Conservation (phyloP, 2,113 vertebrate genomes). For the Porphyrio hochstetteri region DNA sequence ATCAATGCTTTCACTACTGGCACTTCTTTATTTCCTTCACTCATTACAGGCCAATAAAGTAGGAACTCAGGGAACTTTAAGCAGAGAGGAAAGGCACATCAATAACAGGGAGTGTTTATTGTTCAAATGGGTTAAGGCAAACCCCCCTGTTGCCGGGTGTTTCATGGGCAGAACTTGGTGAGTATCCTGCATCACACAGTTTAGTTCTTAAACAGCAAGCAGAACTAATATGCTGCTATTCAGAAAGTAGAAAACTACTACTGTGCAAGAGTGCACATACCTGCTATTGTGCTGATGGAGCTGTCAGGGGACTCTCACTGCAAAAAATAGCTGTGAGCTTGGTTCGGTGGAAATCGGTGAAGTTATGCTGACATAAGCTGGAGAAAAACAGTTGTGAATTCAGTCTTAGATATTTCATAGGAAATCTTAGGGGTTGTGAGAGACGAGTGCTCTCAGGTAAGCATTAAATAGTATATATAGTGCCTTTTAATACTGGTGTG, state of each 20-base stretch:
- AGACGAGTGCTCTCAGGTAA: background rate
- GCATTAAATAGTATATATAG: background rate
- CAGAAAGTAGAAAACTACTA: background rate
- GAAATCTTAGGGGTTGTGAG: background rate
- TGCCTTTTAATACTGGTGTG: background rate
- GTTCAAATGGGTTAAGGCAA: background rate
- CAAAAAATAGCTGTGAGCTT: background rate
- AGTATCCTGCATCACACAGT: background rate
- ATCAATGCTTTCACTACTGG: background rate
- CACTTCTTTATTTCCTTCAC: background rate
- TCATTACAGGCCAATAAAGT: background rate
- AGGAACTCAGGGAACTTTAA: background rate
- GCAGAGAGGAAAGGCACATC: background rate
- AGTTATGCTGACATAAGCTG: background rate
- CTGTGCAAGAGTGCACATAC: constrained; percentile 10
- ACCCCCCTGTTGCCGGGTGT: background rate
- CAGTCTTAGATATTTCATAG: background rate
- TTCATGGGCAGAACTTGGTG: background rate
- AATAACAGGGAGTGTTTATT: background rate
- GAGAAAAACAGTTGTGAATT: background rate
- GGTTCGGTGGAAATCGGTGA: background rate
- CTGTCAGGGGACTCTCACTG: background rate
- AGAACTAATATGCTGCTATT: background rate
- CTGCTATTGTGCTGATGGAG: constrained; percentile 5
- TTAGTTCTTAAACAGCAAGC: background rate